phyloP scores from a whole-genome alignment of 2,113 vertebrate genomes.

The Oreochromis niloticus region DNA sequence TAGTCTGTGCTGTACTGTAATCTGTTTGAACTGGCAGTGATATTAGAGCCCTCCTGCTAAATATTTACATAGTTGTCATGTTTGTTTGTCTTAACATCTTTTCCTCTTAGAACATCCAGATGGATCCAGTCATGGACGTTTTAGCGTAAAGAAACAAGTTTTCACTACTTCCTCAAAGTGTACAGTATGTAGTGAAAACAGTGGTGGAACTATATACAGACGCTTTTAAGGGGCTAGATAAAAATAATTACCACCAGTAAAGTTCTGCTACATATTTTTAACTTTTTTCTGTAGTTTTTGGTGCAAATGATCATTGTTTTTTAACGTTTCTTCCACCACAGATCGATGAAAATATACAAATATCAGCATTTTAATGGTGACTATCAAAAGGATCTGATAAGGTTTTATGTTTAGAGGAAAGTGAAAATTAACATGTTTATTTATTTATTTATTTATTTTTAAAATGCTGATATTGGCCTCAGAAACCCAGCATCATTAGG shows the following conservation, averaged over 20 bases:
- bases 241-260: not conserved
- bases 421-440: not conserved
- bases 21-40: not conserved
- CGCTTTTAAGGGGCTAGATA: not conserved
- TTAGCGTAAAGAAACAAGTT: not conserved
- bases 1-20: not conserved
- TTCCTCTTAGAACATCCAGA: not conserved
- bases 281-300: not conserved
- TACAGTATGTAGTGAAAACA: not conserved
- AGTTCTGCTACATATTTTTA: not conserved
- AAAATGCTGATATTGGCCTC: not conserved
- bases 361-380: not conserved
- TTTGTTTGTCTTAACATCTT: not conserved
- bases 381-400: not conserved
- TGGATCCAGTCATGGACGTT: not conserved
- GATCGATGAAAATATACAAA: rapidly evolving
- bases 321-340: not conserved
- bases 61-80: not conserved
- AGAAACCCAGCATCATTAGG: not conserved
- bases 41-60: not conserved
- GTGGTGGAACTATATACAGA: not conserved
- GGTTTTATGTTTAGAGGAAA: not conserved
- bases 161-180: not conserved
- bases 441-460: not conserved
- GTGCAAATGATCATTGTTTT: not conserved